Evolutionary conservation across 2,113 vertebrate species (phyloP).

Genomic region (Rhipidura dahli): DNA sequence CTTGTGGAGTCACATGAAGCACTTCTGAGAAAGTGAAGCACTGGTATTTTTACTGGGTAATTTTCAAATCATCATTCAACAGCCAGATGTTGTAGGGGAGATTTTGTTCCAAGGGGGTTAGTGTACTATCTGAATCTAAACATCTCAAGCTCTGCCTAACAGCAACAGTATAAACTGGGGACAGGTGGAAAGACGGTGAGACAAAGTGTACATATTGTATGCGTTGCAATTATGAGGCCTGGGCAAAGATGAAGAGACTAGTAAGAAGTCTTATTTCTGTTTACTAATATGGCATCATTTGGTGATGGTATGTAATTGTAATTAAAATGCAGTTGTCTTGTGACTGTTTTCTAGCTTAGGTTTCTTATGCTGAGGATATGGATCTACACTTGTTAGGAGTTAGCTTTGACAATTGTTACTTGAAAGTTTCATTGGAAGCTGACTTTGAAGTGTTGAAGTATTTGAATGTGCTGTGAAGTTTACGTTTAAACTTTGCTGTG

Average conservation of each 20-base stretch:
- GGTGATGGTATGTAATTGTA: not conserved
- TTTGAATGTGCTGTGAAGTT: conserved; percentile 9
- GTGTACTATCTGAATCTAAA: not conserved
- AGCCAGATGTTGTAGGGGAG: not conserved
- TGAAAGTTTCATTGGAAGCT: conserved; percentile 23
- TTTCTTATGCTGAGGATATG: not conserved
- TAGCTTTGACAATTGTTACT: not conserved
- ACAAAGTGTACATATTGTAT: no score
- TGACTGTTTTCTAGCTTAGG: not conserved
- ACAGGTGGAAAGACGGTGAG: not conserved
- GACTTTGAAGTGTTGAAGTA: conserved; percentile 52
- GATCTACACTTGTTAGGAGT: not conserved
- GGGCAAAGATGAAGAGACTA: not conserved
- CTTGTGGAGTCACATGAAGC: not conserved
- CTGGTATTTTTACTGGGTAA: not conserved
- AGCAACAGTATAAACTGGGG: not conserved
- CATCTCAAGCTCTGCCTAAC: not conserved
- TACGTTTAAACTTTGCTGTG: not conserved
- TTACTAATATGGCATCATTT: not conserved
- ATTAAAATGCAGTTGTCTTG: not conserved
- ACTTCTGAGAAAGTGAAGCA: not conserved
- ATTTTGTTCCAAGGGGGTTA: not conserved
- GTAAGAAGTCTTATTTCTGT: not conserved
- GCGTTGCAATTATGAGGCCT: not conserved
- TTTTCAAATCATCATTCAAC: not conserved